Percentiles rank a stretch among this genome's conserved stretches.
Conservation (phyloP, 2,888 invertebrate species). For the Chloromyia formosa region DNA sequence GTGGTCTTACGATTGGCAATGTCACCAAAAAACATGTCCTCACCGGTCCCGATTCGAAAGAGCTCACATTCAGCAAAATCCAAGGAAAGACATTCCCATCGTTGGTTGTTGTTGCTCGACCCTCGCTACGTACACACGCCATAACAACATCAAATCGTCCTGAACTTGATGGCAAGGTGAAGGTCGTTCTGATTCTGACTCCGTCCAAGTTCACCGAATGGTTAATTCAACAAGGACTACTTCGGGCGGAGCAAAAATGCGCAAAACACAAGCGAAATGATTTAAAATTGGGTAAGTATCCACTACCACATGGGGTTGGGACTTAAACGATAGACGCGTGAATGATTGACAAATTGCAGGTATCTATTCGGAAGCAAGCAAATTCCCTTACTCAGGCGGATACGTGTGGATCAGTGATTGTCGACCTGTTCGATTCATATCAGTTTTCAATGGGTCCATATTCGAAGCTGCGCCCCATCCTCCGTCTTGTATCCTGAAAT, state of each 20-base stretch:
- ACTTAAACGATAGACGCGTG: not conserved
- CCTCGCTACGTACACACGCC: constrained; percentile 78
- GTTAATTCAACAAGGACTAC: constrained; percentile 85
- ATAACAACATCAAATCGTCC: constrained; percentile 69
- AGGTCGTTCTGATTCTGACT: constrained; percentile 80
- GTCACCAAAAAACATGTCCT: constrained; percentile 67
- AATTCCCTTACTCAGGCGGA: constrained; percentile 88
- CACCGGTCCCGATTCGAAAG: constrained; percentile 74
- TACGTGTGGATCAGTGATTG: constrained; percentile 93
- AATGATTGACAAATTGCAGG: too few species aligned
- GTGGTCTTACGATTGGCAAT: constrained; percentile 74
- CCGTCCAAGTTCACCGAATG: constrained; percentile 89
- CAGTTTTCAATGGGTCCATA: constrained; percentile 86
- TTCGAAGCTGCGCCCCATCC: constrained; percentile 88
- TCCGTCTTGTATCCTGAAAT: constrained; percentile 81
- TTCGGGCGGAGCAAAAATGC: constrained; percentile 83
- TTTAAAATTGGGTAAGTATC: constrained; percentile 73
- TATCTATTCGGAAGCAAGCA: constrained; percentile 85
- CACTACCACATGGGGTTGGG: not conserved
- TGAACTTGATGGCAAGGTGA: constrained; percentile 80
- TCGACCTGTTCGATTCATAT: constrained; percentile 84
- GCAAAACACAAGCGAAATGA: constrained; percentile 73
- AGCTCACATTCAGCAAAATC: constrained; percentile 80
- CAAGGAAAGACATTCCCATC: constrained; percentile 86
- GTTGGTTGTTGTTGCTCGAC: constrained; percentile 82